Base-by-base conservation (phyloP, 1,140 invertebrate species). In the Sitodiplosis mosellana region DNA sequence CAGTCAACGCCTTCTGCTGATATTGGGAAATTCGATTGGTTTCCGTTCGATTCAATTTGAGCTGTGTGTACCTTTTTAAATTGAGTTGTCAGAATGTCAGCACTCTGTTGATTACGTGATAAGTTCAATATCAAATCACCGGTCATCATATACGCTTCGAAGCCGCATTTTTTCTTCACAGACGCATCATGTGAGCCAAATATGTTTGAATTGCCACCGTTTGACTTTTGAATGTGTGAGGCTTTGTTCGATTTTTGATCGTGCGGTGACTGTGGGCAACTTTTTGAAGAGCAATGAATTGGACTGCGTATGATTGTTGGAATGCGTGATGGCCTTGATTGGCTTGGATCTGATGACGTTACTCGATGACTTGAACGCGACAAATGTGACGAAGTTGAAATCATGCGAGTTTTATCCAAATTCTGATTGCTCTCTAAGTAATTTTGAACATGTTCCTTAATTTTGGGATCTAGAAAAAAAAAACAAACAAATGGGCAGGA, bases 61-160 rank as follows among this genome's bases (percentile, higher is more conserved):
- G n/a, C n/a, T n/a, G n/a, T n/a, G n/a, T n/a, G 70, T 6, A 79
- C 71, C 59, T 80, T 80, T 56, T 77, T 78, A 56, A 77, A 73
- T 53, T 77, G 71, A 49, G 74, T 74, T 15, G 75, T 71, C 11
- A 77, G 54, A n/a, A 77, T 61, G 53, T 69, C 68, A 45, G 68
- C 68, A 52, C 69, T 73, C 53, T 80, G 79, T 36, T 77, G 75
- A 17, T 81, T 84, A 48, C 84, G 70, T 20, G 87, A 87, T 46
- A 93, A 71, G 66, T 92, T 93, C 46, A 95, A 71, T 64, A 94
- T 93, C 51, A 91, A 71, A 60, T 94, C 89, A 10, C 90, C 90
- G n/a, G 90, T 94, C 90, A 95, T 94, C 77, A 93, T 87, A 69
- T 88, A 94, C 18, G 88, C 86, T 67, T 94, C 90, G 67, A 86